Evolutionary conservation across 92 coral and sea anemone species (phyloP), one percentile per base, ranked within the genome.

Genomic region (Muricea muricata): DNA sequence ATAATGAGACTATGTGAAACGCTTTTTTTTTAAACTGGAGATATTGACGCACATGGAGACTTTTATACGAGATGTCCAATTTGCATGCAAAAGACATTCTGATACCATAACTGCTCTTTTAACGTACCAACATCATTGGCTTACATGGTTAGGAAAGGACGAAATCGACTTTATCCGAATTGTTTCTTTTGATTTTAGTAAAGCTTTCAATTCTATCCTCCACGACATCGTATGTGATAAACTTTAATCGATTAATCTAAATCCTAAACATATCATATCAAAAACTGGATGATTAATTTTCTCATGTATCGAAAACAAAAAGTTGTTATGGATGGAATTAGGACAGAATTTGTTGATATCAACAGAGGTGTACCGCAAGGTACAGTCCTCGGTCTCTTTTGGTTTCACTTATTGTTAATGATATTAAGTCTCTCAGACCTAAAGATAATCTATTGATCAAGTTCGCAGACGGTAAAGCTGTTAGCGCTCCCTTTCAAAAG

Each of bases 1-100:
- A 90, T 87, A 15, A 78, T 78, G 86, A 84, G 89, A 72, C 15
- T 79, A 32, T 90, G 86, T 81, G 93, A 90, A 86, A 54, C 52
- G 50, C 48, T 89, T n/a, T 82, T 89, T n/a, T 10, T 60, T 76
- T 26, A 76, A 76, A 76, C 58, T 50, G 17, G 13, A 50, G 23
- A 50, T 50, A 50, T n/a, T 3, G 58, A 2, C 58, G 3, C 58
- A 50, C 17, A n/a, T 10, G 18, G 17, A 50, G 18, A 50, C 18
- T n/a, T 14, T 54, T 25, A 14, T 54, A 54, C 7, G 24, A 54
- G 20, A 54, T 54, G 61, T 14, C n/a, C 61, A 54, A 25, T 54
- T 54, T 14, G 70, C 61, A 14, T 54, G 20, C 20, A 24, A 63
- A 42, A 61, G 85, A n/a, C n/a, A n/a, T n/a, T n/a, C n/a, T n/a